Evolutionary conservation across 2,113 vertebrate genomes (phyloP).

Genomic region (Ophiodon elongatus): DNA sequence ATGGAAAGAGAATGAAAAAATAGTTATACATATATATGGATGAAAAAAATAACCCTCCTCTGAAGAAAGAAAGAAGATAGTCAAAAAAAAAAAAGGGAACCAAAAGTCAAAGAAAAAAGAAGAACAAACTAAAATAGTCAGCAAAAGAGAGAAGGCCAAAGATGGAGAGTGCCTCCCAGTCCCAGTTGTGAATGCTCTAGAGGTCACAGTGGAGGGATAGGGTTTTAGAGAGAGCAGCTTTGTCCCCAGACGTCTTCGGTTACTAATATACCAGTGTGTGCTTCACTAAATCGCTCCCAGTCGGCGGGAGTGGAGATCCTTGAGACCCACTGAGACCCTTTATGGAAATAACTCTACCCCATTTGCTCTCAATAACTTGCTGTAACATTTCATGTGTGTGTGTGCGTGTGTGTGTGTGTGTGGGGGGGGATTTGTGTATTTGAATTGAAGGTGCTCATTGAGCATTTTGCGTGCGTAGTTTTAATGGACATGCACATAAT

Average conservation of each 20-base stretch:
- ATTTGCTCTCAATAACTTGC: constrained; percentile 80
- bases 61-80: constrained; percentile 22
- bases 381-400: constrained; percentile 53
- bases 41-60: constrained; percentile 38
- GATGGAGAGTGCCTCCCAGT: constrained; percentile 69
- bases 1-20: constrained; percentile 52
- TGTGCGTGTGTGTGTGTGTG: constrained; percentile 22
- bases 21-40: constrained; percentile 2
- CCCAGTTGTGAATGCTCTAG: constrained; percentile 75
- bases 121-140: constrained; percentile 66
- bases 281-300: constrained; percentile 82
- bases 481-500: constrained; percentile 78
- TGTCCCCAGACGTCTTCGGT: constrained; percentile 81
- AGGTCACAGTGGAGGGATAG: constrained; percentile 76
- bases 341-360: constrained; percentile 86
- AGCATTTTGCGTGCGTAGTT: constrained; percentile 63
- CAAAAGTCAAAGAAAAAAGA: constrained; percentile 59
- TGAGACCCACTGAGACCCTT: constrained; percentile 83
- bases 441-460: constrained; percentile 64
- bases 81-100: constrained; percentile 18
- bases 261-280: constrained; percentile 82
- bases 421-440: constrained; percentile 26
- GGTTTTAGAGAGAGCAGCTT: constrained; percentile 73
- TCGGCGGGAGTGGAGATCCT: constrained; percentile 76
- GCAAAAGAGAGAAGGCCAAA: constrained; percentile 53